phyloP scores from a whole-genome alignment of 30 jellyfish, hydroid and myxozoan genomes.

The Mastigias papua region DNA sequence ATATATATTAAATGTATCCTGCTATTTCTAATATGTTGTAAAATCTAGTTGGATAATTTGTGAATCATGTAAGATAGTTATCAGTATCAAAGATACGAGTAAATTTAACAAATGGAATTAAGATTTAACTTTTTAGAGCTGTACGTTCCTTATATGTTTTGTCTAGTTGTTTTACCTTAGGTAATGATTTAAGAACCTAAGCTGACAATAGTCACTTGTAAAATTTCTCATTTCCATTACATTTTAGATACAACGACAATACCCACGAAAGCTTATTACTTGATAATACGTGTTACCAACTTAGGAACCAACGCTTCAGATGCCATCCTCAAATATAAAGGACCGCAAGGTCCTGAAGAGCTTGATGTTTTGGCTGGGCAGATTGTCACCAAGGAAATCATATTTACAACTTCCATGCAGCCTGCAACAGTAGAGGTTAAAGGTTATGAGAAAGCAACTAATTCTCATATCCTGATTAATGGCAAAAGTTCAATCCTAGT shows the following conservation, averaged over 20 bases:
- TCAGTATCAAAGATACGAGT: too few species aligned
- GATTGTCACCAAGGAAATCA: conserved; percentile 43
- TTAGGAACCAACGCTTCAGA: conserved; percentile 44
- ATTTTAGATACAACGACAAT: conserved; percentile 27
- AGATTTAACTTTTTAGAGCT: too few species aligned
- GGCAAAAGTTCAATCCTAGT: conserved; percentile 45
- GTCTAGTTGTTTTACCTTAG: too few species aligned
- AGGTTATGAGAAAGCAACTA: conserved; percentile 63
- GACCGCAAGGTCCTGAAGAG: conserved; percentile 61
- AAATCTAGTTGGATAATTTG: too few species aligned
- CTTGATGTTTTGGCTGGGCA: conserved; percentile 65
- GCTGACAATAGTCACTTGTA: too few species aligned
- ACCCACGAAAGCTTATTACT: conserved; percentile 37
- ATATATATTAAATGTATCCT: too few species aligned
- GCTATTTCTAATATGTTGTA: too few species aligned
- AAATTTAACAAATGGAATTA: too few species aligned
- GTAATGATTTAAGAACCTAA: too few species aligned
- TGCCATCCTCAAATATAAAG: conserved; percentile 45
- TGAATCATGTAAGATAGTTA: too few species aligned
- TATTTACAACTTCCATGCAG: conserved; percentile 43
- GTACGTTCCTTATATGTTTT: too few species aligned
- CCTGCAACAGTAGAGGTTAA: conserved; percentile 74
- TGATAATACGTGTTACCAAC: conserved; percentile 60
- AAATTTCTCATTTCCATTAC: background rate
- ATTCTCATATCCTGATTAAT: conserved; percentile 24